phyloP scores from a whole-genome alignment of 2,888 invertebrate genomes.

The Lycocerus yunnanus region DNA sequence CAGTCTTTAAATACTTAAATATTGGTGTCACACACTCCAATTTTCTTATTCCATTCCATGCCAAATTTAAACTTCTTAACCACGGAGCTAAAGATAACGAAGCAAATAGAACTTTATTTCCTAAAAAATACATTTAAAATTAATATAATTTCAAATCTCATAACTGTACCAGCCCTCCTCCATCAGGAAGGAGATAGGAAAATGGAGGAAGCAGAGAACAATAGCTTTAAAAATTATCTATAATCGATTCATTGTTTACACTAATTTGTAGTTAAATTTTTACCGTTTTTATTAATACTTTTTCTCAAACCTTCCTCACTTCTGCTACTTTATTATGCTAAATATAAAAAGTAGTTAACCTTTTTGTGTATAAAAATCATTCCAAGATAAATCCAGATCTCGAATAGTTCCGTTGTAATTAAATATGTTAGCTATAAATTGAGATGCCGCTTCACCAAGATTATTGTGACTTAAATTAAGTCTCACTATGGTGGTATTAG shows the following conservation, averaged over 20 bases:
- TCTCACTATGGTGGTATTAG: slow-evolving; percentile 47
- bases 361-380: slow-evolving; percentile 54
- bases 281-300: too few species aligned
- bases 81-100: slow-evolving; percentile 48
- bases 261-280: too few species aligned
- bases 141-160: background rate
- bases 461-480: slow-evolving; percentile 59
- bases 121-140: slow-evolving; percentile 35
- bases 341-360: too few species aligned
- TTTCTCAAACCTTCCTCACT: too few species aligned
- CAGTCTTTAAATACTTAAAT: slow-evolving; percentile 40
- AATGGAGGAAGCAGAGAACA: too few species aligned
- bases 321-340: too few species aligned
- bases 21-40: slow-evolving; percentile 44
- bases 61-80: slow-evolving; percentile 52
- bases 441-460: slow-evolving; percentile 54
- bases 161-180: background rate
- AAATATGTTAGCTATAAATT: slow-evolving; percentile 52
- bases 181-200: too few species aligned
- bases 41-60: slow-evolving; percentile 58
- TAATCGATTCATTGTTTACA: too few species aligned
- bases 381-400: slow-evolving; percentile 60
- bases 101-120: slow-evolving; percentile 50
- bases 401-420: slow-evolving; percentile 54
- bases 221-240: too few species aligned